phyloP scores from a whole-genome alignment of 1,140 invertebrate species.

The Sesamia nonagrioides region DNA sequence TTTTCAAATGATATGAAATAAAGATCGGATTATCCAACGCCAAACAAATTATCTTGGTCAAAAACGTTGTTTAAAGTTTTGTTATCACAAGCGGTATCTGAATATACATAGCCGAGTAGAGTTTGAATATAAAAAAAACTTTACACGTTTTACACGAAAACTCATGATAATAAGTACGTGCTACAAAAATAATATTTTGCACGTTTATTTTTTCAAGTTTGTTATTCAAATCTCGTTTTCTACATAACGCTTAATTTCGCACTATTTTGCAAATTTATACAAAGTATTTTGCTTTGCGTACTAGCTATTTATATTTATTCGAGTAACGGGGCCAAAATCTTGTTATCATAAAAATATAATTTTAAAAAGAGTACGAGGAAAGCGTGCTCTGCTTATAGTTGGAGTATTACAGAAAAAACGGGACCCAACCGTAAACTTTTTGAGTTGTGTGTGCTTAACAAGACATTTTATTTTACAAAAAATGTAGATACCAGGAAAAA shows the following conservation, averaged over 20 bases:
- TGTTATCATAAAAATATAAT: not conserved
- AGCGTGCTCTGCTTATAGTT: constrained; percentile 3
- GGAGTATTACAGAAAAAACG: not conserved
- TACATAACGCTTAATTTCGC: not conserved
- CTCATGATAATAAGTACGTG: not conserved
- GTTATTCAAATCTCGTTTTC: not conserved
- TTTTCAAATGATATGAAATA: too few relatives aligned
- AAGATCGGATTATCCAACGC: too few relatives aligned
- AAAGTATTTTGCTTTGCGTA: not conserved
- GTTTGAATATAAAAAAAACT: too few relatives aligned
- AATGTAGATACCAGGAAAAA: not conserved
- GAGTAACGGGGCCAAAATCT: not conserved
- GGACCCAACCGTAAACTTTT: not conserved
- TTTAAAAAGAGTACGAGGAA: constrained; percentile 1
- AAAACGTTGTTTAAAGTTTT: too few relatives aligned
- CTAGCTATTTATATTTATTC: not conserved
- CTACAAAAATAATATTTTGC: not conserved
- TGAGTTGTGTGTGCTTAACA: not conserved
- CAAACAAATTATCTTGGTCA: too few relatives aligned
- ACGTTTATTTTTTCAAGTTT: not conserved
- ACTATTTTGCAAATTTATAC: constrained; percentile 5
- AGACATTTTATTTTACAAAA: not conserved
- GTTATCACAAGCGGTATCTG: too few relatives aligned
- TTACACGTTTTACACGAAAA: not conserved
- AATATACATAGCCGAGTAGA: too few relatives aligned